Percentiles rank a stretch among this genome's conserved stretches.
Conservation (phyloP, 2,888 invertebrate species). For the Peribatodes rhomboidaria region DNA sequence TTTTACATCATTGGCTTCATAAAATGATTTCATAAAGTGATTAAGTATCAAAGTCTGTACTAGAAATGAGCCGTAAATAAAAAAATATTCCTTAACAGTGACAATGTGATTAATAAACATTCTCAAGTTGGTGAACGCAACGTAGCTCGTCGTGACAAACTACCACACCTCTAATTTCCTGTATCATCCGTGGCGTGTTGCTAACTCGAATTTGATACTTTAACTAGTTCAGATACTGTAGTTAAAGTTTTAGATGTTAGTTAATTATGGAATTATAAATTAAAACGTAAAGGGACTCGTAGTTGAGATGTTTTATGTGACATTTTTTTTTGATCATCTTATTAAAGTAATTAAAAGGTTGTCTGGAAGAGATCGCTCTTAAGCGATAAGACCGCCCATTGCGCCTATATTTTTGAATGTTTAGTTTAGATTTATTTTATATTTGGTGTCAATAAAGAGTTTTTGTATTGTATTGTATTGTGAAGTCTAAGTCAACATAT, state of each 20-base stretch:
- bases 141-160: slow-evolving; percentile 40
- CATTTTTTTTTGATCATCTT: neutral
- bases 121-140: slow-evolving; percentile 6
- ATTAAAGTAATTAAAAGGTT: too few relatives aligned
- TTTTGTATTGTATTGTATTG: too few relatives aligned
- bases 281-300: neutral
- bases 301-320: neutral
- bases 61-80: neutral
- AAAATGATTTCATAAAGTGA: too few relatives aligned
- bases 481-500: too few relatives aligned
- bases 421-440: too few relatives aligned
- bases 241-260: slow-evolving; percentile 15
- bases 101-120: slow-evolving; percentile 16
- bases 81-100: slow-evolving; percentile 10
- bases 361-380: too few relatives aligned
- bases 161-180: slow-evolving; percentile 43
- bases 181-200: slow-evolving; percentile 25
- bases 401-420: too few relatives aligned
- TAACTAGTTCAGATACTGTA: slow-evolving; percentile 18
- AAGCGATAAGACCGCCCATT: too few relatives aligned
- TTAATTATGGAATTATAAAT: slow-evolving; percentile 11
- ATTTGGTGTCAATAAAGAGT: too few relatives aligned
- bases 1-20: neutral
- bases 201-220: slow-evolving; percentile 35
- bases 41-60: neutral